A percentile compares a stretch with the other conserved stretches of the same genome.
These are phyloP conservation scores for Listronotus oregonensis DNA, from an alignment of 1,140 invertebrate genomes.

Conservation along the genomic window DNA sequence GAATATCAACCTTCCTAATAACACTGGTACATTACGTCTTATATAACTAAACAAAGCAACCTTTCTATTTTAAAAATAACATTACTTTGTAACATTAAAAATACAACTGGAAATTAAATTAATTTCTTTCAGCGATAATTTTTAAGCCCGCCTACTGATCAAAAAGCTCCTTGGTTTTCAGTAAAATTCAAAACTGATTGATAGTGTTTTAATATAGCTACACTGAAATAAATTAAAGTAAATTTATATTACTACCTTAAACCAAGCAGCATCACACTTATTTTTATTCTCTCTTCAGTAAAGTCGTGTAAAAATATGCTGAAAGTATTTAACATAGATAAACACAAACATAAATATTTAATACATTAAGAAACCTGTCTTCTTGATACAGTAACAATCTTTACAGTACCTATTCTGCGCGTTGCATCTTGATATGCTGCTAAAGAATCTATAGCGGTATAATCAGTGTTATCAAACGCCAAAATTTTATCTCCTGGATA, in stretches of 20 bases:
- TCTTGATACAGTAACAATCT: constrained; percentile 43
- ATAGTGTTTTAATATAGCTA: no score
- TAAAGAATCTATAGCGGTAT: constrained; percentile 49
- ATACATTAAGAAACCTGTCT: constrained; percentile 30
- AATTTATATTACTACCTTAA: no score
- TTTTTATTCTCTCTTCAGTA: no score
- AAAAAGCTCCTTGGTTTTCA: no score
- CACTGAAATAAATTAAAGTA: no score
- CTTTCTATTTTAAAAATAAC: neutral
- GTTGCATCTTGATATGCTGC: constrained; percentile 49
- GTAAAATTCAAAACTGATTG: no score
- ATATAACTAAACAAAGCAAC: neutral
- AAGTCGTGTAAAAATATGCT: neutral
- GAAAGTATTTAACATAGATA: constrained; percentile 1
- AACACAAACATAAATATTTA: neutral
- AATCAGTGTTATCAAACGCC: constrained; percentile 52
- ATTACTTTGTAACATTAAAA: neutral
- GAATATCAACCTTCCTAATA: no score
- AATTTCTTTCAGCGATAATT: neutral
- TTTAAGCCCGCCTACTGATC: no score
- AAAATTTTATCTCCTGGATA: constrained; percentile 51
- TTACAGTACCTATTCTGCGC: constrained; percentile 41
- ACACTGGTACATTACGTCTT: neutral
- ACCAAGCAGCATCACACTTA: no score
- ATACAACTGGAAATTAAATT: constrained; percentile 3